phyloP scores from a whole-genome alignment of 2,888 invertebrate genomes.

The Thymelicus sylvestris region DNA sequence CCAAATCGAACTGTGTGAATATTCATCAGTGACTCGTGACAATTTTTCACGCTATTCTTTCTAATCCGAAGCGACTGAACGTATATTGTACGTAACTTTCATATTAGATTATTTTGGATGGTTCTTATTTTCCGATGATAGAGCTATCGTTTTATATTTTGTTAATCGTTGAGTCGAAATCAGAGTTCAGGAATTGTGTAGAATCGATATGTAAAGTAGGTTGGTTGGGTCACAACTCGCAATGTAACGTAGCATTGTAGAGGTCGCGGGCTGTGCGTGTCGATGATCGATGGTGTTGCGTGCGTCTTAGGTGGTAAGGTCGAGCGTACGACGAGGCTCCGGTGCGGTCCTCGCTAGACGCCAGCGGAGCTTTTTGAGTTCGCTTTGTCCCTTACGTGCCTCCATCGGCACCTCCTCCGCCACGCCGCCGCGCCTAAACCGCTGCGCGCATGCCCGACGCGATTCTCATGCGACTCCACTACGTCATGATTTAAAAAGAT shows the following conservation, averaged over 20 bases:
- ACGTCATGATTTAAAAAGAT: slow-evolving; percentile 71
- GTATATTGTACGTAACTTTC: neutral
- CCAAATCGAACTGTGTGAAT: neutral
- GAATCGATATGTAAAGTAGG: slow-evolving; percentile 70
- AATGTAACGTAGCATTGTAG: slow-evolving; percentile 58
- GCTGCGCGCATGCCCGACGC: slow-evolving; percentile 73
- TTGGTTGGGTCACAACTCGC: slow-evolving; percentile 60
- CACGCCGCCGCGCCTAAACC: slow-evolving; percentile 71
- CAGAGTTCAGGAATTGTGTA: slow-evolving; percentile 21
- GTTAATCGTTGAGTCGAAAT: slow-evolving; percentile 23
- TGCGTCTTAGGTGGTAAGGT: slow-evolving; percentile 60
- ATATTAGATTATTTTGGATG: neutral
- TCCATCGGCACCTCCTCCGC: slow-evolving; percentile 60
- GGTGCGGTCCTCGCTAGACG: slow-evolving; percentile 56
- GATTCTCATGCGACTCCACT: slow-evolving; percentile 66
- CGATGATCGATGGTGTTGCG: slow-evolving; percentile 74
- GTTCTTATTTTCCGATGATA: neutral
- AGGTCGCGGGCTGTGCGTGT: slow-evolving; percentile 62
- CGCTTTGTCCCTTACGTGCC: slow-evolving; percentile 62
- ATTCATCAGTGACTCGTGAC: neutral
- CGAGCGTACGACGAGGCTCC: slow-evolving; percentile 54
- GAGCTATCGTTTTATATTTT: slow-evolving; percentile 9
- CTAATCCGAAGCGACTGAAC: no score
- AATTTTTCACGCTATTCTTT: no score
- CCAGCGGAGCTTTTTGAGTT: slow-evolving; percentile 63